Base-by-base conservation (phyloP, 2,888 invertebrate species). In the Maniola hyperantus region DNA sequence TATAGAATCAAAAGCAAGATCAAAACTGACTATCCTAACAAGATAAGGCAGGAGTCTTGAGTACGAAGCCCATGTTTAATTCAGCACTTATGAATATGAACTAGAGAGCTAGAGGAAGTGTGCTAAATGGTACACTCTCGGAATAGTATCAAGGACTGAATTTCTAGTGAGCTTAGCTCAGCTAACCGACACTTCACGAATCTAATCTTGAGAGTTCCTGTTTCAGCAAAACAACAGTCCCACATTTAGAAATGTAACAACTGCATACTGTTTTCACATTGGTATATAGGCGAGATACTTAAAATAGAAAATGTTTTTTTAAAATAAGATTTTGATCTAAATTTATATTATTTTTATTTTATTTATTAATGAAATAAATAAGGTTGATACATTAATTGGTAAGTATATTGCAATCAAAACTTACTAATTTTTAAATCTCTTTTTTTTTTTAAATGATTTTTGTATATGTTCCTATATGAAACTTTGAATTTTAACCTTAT, bases 71-170 rank as follows among this genome's bases (percentile, higher is more conserved):
- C 26, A 26, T 26, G 51, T 53, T 33, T 53, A 20, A n/a, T 53
- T 33, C 51, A 33, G 51, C 18, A 13, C 51, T 53, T 33, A 33
- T 53, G 51, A 53, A 53, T 53, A 53, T 53, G 51, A 26, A 48
- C 8, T 48, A 53, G 33, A 53, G 51, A n/a, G 10, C 50, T 50
- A 18, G 18, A 6, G 18, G n/a, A 20, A 11, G 26, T 51, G 26
- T 51, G 6, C 51, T 53, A 53, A 33, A 33, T 13, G 51, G 26
- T 26, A 26, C 13, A 51, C 26, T 6, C 26, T 26, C 51, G 5
- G 26, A 51, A 51, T 13, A 26, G 51, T 13, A 26, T 13, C 51
- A 33, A 53, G 13, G 33, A 53, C 33, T 53, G 26, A 53, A 53
- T 33, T 53, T 26, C n/a, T 6, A 53, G n/a, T 2, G 13, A n/a